phyloP scores from a whole-genome alignment of 2,888 invertebrate species.

The Sarcophaga caerulescens region DNA sequence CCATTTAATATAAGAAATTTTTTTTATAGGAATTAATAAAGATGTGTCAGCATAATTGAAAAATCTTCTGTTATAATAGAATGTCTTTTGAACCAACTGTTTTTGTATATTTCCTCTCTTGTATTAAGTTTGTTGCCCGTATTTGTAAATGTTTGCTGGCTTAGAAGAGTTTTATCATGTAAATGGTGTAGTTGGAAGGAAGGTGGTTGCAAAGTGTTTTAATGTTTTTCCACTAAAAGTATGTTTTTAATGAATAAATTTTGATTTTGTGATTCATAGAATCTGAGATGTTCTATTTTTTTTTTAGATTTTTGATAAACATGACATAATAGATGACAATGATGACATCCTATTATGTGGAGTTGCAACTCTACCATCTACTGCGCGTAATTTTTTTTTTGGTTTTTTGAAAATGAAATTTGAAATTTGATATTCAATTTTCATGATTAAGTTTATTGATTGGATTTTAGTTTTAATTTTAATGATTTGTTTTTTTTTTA shows the following conservation, averaged over 20 bases:
- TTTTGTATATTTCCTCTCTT: neutral
- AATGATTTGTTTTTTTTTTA: slow-evolving; percentile 15
- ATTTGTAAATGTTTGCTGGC: neutral
- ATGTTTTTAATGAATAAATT: slow-evolving; percentile 54
- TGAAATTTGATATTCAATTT: slow-evolving; percentile 77
- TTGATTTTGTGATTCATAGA: slow-evolving; percentile 53
- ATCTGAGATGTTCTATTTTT: slow-evolving; percentile 51
- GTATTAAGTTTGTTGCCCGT: neutral
- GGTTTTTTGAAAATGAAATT: slow-evolving; percentile 75
- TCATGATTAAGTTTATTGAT: slow-evolving; percentile 72
- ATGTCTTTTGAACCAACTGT: neutral
- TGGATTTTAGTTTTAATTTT: slow-evolving; percentile 58
- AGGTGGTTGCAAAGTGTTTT: neutral
- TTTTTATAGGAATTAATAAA: too few species aligned
- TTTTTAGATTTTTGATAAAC: slow-evolving; percentile 50
- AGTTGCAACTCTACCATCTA: slow-evolving; percentile 80
- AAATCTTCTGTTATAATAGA: too few species aligned
- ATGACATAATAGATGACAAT: slow-evolving; percentile 79
- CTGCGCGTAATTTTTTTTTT: slow-evolving; percentile 59
- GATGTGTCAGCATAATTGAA: too few species aligned
- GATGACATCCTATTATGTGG: slow-evolving; percentile 79
- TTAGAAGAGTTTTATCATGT: neutral
- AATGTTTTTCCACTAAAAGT: slow-evolving; percentile 36
- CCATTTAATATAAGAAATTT: too few species aligned
- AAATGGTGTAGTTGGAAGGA: too few species aligned